Percentiles rank a stretch among this genome's conserved stretches.
Evolutionary conservation across 2,797 vertebrate species (phyloP).

Genomic region (Cyclura pinguis): DNA sequence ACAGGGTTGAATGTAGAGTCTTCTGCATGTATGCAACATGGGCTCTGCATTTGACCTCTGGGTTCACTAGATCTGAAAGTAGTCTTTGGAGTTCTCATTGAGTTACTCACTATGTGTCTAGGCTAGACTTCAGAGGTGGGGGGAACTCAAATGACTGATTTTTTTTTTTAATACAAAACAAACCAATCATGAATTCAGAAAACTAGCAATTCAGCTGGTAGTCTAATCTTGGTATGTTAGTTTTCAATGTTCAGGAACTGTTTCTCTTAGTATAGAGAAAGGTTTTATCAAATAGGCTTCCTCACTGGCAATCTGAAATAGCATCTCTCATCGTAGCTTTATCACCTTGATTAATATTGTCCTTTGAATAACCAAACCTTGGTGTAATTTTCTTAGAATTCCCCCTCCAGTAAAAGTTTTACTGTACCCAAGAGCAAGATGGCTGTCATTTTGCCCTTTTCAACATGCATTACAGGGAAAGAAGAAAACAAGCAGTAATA

Average conservation of each 20-base stretch:
- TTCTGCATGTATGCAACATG: neutral
- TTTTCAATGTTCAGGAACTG: neutral
- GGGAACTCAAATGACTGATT: neutral
- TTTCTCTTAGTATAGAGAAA: neutral
- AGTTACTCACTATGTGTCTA: neutral
- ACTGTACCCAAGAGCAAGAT: neutral
- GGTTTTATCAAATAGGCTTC: neutral
- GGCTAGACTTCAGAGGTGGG: neutral
- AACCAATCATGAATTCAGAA: too few relatives aligned
- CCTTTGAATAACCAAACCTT: neutral
- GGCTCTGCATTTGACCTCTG: neutral
- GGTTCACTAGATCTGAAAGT: neutral
- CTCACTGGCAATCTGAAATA: neutral
- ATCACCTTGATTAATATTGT: neutral
- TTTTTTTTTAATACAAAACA: too few relatives aligned
- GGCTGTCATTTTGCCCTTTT: conserved; percentile 4
- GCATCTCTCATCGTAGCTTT: neutral
- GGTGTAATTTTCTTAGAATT: neutral
- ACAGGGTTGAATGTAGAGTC: neutral
- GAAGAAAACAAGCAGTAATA: neutral
- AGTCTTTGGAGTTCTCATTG: neutral
- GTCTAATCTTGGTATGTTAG: neutral
- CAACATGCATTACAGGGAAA: neutral
- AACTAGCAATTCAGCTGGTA: too few relatives aligned
- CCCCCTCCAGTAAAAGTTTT: neutral